These are phyloP conservation scores for Anarhynchus alexandrinus DNA, from an alignment of 2,113 vertebrate species.

Conservation along the genomic window DNA sequence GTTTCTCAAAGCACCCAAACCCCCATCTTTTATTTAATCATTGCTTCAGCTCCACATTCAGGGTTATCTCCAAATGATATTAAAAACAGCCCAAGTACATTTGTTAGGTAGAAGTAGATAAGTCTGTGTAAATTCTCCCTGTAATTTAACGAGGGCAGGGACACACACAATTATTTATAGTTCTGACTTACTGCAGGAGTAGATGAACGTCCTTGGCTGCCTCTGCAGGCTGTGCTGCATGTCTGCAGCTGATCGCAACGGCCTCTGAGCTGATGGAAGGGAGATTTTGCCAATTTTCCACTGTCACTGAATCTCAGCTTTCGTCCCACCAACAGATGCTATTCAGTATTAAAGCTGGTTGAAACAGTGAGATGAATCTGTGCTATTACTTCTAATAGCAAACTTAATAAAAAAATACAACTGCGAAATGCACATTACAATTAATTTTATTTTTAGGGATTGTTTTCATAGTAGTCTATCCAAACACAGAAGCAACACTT, in stretches of 20 bases:
- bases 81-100: background rate
- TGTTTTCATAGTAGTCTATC: conserved; percentile 48
- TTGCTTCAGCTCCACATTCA: background rate
- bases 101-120: background rate
- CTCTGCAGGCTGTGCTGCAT: background rate
- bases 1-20: background rate
- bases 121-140: background rate
- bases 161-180: background rate
- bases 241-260: rapidly evolving
- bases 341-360: background rate
- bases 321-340: background rate
- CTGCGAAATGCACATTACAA: background rate
- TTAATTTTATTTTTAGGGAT: background rate
- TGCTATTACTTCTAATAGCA: background rate
- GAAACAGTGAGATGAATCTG: background rate
- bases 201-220: background rate
- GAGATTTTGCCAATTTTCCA: background rate
- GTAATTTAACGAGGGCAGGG: rapidly evolving
- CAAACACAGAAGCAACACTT: conserved; percentile 52
- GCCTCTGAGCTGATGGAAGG: background rate
- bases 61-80: background rate
- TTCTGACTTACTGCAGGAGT: background rate
- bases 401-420: background rate
- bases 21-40: background rate
- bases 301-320: background rate